Evolutionary conservation across 2,888 invertebrate species (phyloP), one percentile per base, ranked within the genome.

Genomic region (Celastrina argiolus): DNA sequence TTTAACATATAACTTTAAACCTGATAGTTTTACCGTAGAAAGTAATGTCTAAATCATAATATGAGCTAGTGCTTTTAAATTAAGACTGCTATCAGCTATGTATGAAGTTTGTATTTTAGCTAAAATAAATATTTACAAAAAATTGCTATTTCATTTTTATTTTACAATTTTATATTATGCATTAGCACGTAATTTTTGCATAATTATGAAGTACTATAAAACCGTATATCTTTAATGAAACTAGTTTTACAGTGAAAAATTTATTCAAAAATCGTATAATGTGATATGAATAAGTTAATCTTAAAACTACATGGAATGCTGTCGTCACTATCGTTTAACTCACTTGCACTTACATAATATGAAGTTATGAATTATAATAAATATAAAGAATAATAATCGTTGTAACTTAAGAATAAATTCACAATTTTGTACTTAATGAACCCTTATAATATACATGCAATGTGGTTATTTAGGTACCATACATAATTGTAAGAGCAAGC

Each of bases 281-380:
- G 76, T 78, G 77, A 75, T 79, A 80, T 80, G 80, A 86, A 85
- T 85, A 86, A 85, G 82, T 86, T 85, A 86, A 70, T 71, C 77
- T 81, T 77, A 65, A 74, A 68, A 42, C 74, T 81, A 81, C 69
- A 73, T 76, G 85, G 85, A 85, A 84, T 85, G 85, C 80, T 69
- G 31, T 74, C 67, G 66, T 68, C 69, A 71, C 70, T 73, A 70
- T 51, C 67, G 70, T 74, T 74, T 70, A 61, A 41, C 31, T 51
- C 59, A 67, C 63, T 45, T 59, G 14, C 61, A 42, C 18, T 56
- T 42, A 31, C 28, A 67, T n/a, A 28, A 51, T 18, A 45, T 31
- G 31, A 2, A 28, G 2, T 14, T 22, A 18, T 22, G 45, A 56
- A 28, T 66, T 22, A 63, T 56, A 18, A 63, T 26, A n/a, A n/a